Base-by-base conservation (phyloP, 2,797 vertebrate species). In the Xyrichtys novacula region DNA sequence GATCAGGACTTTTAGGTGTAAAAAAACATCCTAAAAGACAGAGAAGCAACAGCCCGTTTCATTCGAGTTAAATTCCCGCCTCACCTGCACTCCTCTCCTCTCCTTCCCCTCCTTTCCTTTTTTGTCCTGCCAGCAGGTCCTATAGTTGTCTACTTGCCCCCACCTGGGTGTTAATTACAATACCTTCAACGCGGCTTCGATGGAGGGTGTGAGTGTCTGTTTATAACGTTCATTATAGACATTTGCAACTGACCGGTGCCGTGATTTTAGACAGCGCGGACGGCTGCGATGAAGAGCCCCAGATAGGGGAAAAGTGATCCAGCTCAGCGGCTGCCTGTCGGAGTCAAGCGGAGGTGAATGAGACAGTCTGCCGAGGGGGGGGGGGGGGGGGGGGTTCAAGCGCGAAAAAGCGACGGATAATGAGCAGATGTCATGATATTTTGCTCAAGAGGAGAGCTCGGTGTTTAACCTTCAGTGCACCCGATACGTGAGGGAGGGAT, bases 151-250 rank as follows among this genome's bases (percentile, higher is more conserved):
- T 63, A 76, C 74, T 76, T 75, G 78, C 88, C 91, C 90, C 92
- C 72, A 88, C 88, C 90, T 84, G 89, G 86, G 91, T 87, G 88
- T 91, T 94, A 93, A 94, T 94, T 94, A 92, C 89, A 88, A 70
- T 47, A 53, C 80, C 85, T 86, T 84, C 80, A 39, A 60, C 61
- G n/a, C 38, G 59, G 44, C 14, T 42, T 16, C 44, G 29, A 17
- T 9, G 50, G 54, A 46, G 57, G 70, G 57, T 32, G 58, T 57
- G 54, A 78, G 71, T 72, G 75, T 52, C 70, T 74, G 64, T 77
- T 83, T 82, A 73, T 74, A 76, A 64, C 43, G 49, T 43, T 64
- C 71, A 65, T 66, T 42, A 39, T 1, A 25, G 48, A 59, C 52
- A 53, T 80, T 82, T 76, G 67, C 43, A 55, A 80, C 65, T 59